Conservation (phyloP, 2,888 invertebrate genomes). For the Tipula lateralis region DNA sequence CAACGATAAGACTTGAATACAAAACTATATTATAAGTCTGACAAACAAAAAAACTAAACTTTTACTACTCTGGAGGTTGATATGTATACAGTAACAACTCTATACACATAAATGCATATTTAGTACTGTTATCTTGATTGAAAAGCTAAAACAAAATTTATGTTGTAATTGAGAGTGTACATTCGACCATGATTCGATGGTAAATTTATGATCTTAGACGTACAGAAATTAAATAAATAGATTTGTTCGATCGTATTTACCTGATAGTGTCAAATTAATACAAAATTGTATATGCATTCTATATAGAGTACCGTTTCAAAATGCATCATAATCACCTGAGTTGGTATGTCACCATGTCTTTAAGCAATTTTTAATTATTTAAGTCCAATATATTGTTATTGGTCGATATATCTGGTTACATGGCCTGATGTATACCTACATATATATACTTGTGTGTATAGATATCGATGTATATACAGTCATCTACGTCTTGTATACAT, state of each 20-base stretch:
- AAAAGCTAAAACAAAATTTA: neutral
- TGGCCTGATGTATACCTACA: neutral
- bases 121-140: neutral
- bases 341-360: neutral
- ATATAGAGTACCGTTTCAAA: no score
- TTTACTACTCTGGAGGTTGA: neutral
- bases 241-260: neutral
- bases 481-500: no score
- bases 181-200: neutral
- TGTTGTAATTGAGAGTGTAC: neutral
- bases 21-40: neutral
- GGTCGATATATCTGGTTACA: neutral
- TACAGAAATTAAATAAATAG: neutral
- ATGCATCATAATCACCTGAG: no score
- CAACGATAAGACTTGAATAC: neutral
- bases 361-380: neutral
- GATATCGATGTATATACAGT: neutral
- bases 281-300: neutral
- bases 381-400: neutral
- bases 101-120: neutral
- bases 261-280: neutral
- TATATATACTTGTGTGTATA: no score
- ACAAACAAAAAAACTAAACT: neutral
- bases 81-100: neutral
- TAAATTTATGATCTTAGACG: neutral